Conservation (phyloP, 2,113 vertebrate genomes). For the Gasterosteus aculeatus region DNA sequence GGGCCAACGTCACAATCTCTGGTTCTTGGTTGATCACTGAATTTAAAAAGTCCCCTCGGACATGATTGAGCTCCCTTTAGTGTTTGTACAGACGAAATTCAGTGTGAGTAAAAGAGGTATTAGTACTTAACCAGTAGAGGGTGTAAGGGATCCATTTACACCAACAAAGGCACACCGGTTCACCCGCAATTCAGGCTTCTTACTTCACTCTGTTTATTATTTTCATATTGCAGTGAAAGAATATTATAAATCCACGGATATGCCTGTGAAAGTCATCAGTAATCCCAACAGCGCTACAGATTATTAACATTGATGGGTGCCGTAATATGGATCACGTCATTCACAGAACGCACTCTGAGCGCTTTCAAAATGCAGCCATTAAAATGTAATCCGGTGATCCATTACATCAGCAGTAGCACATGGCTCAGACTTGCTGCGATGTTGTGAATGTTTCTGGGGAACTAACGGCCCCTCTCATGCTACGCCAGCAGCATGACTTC, state of each 20-base stretch:
- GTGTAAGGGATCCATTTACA: constrained; percentile 35
- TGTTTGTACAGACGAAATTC: neutral
- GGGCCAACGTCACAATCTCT: constrained; percentile 44
- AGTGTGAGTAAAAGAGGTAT: neutral
- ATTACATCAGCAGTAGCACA: constrained; percentile 77
- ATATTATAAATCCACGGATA: constrained; percentile 44
- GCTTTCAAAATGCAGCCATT: constrained; percentile 51
- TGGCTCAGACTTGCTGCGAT: constrained; percentile 57
- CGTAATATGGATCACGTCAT: constrained; percentile 61
- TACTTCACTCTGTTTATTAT: constrained; percentile 15
- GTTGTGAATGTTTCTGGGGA: constrained; percentile 69
- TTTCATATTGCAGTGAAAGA: constrained; percentile 31
- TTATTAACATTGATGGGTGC: constrained; percentile 28
- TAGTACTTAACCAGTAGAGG: constrained; percentile 54
- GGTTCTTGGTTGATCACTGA: constrained; percentile 1
- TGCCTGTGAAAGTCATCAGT: constrained; percentile 33
- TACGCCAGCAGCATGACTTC: constrained; percentile 77
- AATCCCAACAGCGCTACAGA: constrained; percentile 33
- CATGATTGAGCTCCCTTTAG: neutral
- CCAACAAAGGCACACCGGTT: neutral
- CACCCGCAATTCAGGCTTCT: neutral
- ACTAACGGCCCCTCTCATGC: constrained; percentile 64
- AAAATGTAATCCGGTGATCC: constrained; percentile 68
- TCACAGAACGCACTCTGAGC: constrained; percentile 64
- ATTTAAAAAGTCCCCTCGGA: neutral